phyloP scores from a whole-genome alignment of 2,113 vertebrate genomes.

The Ceratotherium simum region DNA sequence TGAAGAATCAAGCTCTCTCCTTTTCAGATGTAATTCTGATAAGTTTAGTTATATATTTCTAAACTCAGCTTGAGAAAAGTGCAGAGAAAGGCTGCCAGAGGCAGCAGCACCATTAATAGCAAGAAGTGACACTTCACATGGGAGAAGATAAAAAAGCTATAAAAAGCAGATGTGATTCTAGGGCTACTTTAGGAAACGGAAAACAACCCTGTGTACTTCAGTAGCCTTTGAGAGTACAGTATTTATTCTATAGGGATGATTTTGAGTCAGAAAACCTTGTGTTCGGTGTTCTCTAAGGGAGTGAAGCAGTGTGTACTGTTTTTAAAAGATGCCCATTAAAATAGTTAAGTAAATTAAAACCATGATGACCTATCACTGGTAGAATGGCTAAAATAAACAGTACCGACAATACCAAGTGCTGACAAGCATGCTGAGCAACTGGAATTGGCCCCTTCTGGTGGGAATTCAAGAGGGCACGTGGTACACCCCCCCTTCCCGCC shows the following conservation, averaged over 20 bases:
- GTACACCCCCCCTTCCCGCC: too few species aligned
- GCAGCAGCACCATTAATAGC: conserved; percentile 53
- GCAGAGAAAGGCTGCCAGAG: conserved; percentile 30
- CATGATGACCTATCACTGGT: background rate
- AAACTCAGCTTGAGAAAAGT: background rate
- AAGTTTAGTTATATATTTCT: conserved; percentile 21
- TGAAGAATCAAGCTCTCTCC: background rate
- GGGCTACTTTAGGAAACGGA: conserved; percentile 29
- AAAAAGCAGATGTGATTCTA: conserved; percentile 48
- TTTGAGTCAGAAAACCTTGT: conserved; percentile 14
- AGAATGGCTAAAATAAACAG: background rate
- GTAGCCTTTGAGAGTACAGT: background rate
- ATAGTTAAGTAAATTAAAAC: conserved; percentile 11
- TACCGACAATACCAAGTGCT: background rate
- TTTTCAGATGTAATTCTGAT: conserved; percentile 28
- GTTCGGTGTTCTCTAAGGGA: background rate
- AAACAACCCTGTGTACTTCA: background rate
- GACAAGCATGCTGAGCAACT: background rate
- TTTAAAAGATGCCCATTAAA: background rate
- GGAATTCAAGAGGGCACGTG: background rate
- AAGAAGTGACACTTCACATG: background rate
- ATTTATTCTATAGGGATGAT: background rate
- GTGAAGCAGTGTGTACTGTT: background rate
- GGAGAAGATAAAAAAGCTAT: conserved; percentile 51
- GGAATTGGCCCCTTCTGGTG: background rate